Evolutionary conservation across 1,140 invertebrate species (phyloP), one percentile per base, ranked within the genome.

Genomic region (Conus betulinus): DNA sequence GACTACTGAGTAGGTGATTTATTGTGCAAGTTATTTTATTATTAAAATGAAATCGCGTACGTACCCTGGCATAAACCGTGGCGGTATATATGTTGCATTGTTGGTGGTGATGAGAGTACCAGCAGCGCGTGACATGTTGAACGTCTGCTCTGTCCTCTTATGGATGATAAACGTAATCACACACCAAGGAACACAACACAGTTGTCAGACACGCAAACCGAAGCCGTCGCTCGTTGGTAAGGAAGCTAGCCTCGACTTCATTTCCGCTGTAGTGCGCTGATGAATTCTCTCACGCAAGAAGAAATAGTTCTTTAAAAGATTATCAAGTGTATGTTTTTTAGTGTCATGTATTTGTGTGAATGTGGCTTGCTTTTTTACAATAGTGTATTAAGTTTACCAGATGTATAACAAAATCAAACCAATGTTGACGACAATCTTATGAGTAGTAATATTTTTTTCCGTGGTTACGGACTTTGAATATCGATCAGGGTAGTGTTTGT

Each of bases 31-130:
- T 39, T 39, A 39, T 3, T 39, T 39, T 39, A 39, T 39, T 39
- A 39, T 3, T n/a, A 39, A 39, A 39, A 39, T 39, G 39, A 39
- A 39, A n/a, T 39, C 39, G 39, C 39, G 39, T 23, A 83, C 90
- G 89, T 94, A 95, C 95, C 95, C n/a, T 57, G 95, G 95, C 94
- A 95, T n/a, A 90, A 95, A 94, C 39, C 94, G 86, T 17, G 95
- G 95, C 23, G 93, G 93, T 74, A 95, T 93, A 90, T 94, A 95
- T 25, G 94, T 95, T n/a, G 95, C 94, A 94, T 95, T 95, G 84
- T 95, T 93, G 74, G 95, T 95, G 27, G 95, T 95, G 55, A 95
- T 91, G 83, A 95, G 91, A 57, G 95, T 95, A 90, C 95, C 95
- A 51, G 95, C 95, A 87, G 95, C 93, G 83, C 95, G 92, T 27